Evolutionary conservation across 1,140 invertebrate genomes (phyloP).

Genomic region (Agrilus planipennis): DNA sequence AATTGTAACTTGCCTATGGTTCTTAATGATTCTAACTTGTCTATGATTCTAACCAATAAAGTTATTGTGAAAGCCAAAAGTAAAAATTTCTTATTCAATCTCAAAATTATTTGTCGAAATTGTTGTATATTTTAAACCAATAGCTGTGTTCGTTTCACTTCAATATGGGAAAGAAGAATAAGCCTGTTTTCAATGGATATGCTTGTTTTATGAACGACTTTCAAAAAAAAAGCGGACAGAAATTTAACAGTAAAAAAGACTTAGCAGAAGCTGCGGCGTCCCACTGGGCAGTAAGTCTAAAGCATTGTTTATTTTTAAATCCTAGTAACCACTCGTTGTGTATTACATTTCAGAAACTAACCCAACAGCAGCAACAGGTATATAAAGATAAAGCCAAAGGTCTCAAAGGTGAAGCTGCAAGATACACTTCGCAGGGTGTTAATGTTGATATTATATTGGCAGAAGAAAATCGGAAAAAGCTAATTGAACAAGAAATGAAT

Average conservation of each 20-base stretch:
- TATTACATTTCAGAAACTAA: background rate
- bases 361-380: background rate
- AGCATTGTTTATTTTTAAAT: background rate
- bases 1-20: too few species aligned
- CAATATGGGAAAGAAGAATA: slow-evolving; percentile 1
- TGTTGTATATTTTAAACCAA: too few species aligned
- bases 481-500: background rate
- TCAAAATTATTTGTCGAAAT: too few species aligned
- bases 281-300: slow-evolving; percentile 1
- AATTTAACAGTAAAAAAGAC: slow-evolving; percentile 2
- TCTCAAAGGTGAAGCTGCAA: slow-evolving; percentile 2
- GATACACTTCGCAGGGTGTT: slow-evolving; percentile 5
- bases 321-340: background rate
- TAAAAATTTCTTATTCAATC: too few species aligned
- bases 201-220: slow-evolving; percentile 7
- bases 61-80: too few species aligned
- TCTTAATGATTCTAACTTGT: too few species aligned
- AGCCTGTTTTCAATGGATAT: background rate
- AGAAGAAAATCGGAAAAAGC: slow-evolving; percentile 3
- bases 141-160: too few species aligned
- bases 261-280: background rate
- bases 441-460: background rate
- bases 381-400: slow-evolving; percentile 6
- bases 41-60: too few species aligned
- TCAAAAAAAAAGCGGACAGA: slow-evolving; percentile 2